These are phyloP conservation scores for Propithecus coquereli DNA, from an alignment of 2,113 vertebrate genomes.

Conservation along the genomic window DNA sequence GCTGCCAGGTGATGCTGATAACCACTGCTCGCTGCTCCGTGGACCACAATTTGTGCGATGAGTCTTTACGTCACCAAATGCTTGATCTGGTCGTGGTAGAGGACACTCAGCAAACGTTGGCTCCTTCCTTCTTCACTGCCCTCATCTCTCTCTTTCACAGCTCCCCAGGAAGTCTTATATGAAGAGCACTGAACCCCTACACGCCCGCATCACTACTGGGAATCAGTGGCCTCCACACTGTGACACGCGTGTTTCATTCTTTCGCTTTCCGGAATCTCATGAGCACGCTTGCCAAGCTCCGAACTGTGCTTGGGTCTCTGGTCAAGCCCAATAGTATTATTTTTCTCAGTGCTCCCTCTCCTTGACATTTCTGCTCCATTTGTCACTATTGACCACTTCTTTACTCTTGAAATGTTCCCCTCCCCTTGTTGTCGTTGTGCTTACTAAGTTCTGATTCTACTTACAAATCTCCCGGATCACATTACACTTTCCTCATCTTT, in stretches of 20 bases:
- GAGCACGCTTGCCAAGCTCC: no score
- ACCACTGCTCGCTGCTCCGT: not conserved
- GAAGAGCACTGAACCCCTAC: not conserved
- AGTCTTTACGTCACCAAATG: not conserved
- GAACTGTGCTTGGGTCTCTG: not conserved
- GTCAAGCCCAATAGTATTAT: not conserved
- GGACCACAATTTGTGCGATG: not conserved
- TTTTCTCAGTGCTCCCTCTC: not conserved
- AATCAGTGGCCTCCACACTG: not conserved
- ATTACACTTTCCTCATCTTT: not conserved
- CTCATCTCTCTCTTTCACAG: not conserved
- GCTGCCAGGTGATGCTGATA: not conserved
- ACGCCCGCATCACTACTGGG: not conserved
- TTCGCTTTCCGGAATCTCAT: not conserved
- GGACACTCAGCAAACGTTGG: not conserved
- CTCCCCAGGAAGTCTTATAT: not conserved
- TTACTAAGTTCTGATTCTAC: not conserved
- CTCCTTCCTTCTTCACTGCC: not conserved
- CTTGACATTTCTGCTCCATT: not conserved
- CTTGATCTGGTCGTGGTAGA: not conserved
- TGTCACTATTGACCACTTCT: not conserved
- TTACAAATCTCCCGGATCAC: not conserved
- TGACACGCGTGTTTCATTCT: fast-evolving
- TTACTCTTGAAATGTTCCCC: not conserved
- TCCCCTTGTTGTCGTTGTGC: not conserved